Conservation (phyloP, 2,113 vertebrate species). For the Procavia capensis region DNA sequence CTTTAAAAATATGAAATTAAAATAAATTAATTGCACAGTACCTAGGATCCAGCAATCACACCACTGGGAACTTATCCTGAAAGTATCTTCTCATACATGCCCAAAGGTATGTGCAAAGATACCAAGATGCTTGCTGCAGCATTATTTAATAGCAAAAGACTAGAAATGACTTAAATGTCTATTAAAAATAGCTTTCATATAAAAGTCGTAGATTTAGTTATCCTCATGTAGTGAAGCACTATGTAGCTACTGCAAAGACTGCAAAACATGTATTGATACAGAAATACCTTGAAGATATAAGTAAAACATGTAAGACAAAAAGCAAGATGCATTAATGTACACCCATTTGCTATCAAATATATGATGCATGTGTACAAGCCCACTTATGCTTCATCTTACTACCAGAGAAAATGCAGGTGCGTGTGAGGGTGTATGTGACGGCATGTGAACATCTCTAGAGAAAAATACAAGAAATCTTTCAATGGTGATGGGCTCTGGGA, state of each 20-base stretch:
- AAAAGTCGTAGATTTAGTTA: background rate
- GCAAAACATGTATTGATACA: background rate
- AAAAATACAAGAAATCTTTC: background rate
- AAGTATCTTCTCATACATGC: background rate
- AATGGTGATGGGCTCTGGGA: background rate
- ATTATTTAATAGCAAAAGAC: background rate
- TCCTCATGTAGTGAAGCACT: background rate
- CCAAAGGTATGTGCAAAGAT: background rate
- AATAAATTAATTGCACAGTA: background rate
- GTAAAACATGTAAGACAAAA: background rate
- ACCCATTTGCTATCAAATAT: slow-evolving; percentile 11
- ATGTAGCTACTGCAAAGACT: background rate
- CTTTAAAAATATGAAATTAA: background rate
- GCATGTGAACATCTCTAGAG: background rate
- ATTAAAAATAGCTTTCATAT: background rate
- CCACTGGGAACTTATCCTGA: background rate
- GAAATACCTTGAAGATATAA: background rate
- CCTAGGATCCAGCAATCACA: background rate
- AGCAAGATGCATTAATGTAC: background rate
- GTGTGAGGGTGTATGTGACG: background rate
- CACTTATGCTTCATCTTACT: background rate
- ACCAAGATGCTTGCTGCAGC: background rate
- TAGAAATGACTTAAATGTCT: background rate
- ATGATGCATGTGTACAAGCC: background rate
- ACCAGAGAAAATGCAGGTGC: background rate